These are phyloP conservation scores for Sphaerophoria taeniata DNA, from an alignment of 2,888 invertebrate species.

Conservation along the genomic window DNA sequence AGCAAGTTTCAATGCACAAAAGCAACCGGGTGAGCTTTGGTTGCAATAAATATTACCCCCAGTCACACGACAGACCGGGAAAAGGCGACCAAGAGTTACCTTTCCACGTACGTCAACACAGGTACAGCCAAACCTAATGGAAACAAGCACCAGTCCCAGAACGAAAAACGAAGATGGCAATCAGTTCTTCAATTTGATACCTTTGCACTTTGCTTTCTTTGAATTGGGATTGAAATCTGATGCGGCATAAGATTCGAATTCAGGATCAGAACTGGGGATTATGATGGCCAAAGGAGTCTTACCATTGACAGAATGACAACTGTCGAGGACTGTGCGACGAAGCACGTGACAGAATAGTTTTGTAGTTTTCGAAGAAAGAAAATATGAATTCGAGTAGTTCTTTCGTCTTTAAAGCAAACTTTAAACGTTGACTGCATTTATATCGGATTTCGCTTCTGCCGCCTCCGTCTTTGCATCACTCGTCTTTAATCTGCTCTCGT, in stretches of 20 bases:
- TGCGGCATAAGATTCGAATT: neutral
- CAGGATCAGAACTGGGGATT: slow-evolving; percentile 24
- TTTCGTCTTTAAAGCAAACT: slow-evolving; percentile 9
- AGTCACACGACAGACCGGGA: slow-evolving; percentile 19
- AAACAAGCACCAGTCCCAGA: neutral
- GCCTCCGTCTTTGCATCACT: neutral
- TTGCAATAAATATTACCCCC: slow-evolving; percentile 43
- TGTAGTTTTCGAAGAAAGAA: slow-evolving; percentile 26
- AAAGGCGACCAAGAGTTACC: no score
- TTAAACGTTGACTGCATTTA: neutral
- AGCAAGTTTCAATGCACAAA: slow-evolving; percentile 55
- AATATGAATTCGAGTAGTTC: slow-evolving; percentile 36
- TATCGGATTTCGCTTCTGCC: neutral
- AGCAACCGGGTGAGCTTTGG: slow-evolving; percentile 67
- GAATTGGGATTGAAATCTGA: slow-evolving; percentile 14
- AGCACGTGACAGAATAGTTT: slow-evolving; percentile 4
- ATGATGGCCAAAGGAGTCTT: slow-evolving; percentile 34
- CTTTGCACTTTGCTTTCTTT: slow-evolving; percentile 45
- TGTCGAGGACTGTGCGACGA: neutral
- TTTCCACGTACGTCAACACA: no score
- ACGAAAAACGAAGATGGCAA: slow-evolving; percentile 30
- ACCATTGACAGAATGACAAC: slow-evolving; percentile 7
- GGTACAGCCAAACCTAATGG: no score
- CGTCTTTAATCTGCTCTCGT: neutral
- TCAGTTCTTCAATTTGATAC: slow-evolving; percentile 62